Base-by-base conservation (phyloP, 2,888 invertebrate genomes). In the Drosophila stalkeri region DNA sequence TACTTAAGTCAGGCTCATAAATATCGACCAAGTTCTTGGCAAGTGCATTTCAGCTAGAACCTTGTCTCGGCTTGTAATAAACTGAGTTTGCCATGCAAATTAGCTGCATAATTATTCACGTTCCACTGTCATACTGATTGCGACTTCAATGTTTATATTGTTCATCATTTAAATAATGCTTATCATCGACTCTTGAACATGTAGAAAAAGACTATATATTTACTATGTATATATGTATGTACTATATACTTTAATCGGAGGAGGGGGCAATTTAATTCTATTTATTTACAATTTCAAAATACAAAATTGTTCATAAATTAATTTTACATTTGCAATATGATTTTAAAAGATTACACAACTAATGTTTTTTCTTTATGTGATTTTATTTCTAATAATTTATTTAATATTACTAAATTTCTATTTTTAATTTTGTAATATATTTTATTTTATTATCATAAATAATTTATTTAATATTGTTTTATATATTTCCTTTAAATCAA, bases 31-130 rank as follows among this genome's bases (percentile, higher is more conserved):
- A 49, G 31, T 60, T 54, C 47, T 56, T 44, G 16, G 39, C 56
- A 33, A 52, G 33, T 41, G 46, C 31, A 23, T 18, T 20, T 54
- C 44, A 35, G 55, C 44, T 54, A 41, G 43, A 33, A 20, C 39
- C 39, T 16, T 61, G 23, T 37, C 37, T 11, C 43, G 0, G 27
- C 16, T 27, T 16, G 31, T 66, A 39, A 27, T 54, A 18, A 33
- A 39, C 52, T 18, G 27, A 20, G 6, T 3, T 51, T 12, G 23
- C 39, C 14, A 63, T 59, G 72, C 64, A 66, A 62, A 72, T 70
- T 46, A 63, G 59, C 43, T 64, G 46, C 64, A 57, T 59, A 70
- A 70, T 59, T 69, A 76, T 76, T 31, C 47, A 41, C 39, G 39
- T 27, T 35, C 23, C 14, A 41, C 37, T 67, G 68, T 56, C 55